Evolutionary conservation across 2,888 invertebrate genomes (phyloP).

Genomic region (Baronia brevicornis): DNA sequence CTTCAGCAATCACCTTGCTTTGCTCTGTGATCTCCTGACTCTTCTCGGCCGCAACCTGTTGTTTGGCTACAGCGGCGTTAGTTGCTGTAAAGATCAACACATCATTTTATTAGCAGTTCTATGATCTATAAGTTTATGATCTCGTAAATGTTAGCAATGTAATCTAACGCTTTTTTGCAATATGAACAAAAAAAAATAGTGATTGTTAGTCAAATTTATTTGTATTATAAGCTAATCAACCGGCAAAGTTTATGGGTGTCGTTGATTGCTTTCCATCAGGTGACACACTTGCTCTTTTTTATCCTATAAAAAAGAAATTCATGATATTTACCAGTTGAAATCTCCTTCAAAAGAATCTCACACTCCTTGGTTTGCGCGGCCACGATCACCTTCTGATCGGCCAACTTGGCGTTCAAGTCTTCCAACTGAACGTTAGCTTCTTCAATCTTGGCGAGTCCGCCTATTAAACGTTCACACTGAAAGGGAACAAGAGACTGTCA

Average conservation of each 20-base stretch:
- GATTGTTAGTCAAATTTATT: too few species aligned
- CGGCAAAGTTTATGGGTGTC: too few species aligned
- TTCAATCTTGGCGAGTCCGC: conserved; percentile 87
- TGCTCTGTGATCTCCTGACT: conserved; percentile 89
- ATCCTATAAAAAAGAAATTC: too few species aligned
- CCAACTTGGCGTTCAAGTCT: conserved; percentile 86
- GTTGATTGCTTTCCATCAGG: too few species aligned
- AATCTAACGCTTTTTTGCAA: too few species aligned
- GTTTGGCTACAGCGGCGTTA: conserved; percentile 83
- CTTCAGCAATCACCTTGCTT: conserved; percentile 84
- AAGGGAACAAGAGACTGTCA: conserved; percentile 18
- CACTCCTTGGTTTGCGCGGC: conserved; percentile 88
- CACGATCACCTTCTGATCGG: conserved; percentile 88
- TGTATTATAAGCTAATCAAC: not conserved
- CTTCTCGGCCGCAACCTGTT: conserved; percentile 85
- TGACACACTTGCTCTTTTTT: too few species aligned
- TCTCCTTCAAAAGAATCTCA: conserved; percentile 84
- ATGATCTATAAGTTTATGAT: too few species aligned
- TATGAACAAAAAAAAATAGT: too few species aligned
- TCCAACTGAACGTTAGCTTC: conserved; percentile 90
- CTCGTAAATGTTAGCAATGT: too few species aligned
- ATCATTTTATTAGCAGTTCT: not conserved
- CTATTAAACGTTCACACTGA: conserved; percentile 81
- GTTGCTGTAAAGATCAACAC: conserved; percentile 65
- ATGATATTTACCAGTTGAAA: conserved; percentile 74